Base-by-base conservation (phyloP, 2,888 invertebrate genomes). In the Acronicta alni region DNA sequence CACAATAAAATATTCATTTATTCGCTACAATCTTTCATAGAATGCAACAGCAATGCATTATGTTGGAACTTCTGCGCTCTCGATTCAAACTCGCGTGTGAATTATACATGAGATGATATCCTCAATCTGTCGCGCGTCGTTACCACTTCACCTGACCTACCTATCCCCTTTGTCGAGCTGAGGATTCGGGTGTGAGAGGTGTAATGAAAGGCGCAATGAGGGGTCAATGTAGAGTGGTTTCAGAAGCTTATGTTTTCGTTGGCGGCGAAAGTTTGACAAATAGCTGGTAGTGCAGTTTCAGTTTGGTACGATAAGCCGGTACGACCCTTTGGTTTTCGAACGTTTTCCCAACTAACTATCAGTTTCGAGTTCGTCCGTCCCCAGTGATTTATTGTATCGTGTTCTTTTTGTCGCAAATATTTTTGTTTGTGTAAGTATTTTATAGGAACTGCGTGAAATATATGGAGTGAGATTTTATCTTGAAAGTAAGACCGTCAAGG, bases 81-180 rank as follows among this genome's bases (percentile, higher is more conserved):
- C 81, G 87, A 87, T 88, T 82, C 85, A 82, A 87, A 86, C 84
- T 85, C 82, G 80, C 81, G 82, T 78, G 83, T 92, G 91, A 91
- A 92, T 91, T 90, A 92, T 81, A 90, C 90, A 92, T 92, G 90
- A 90, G 90, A 82, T 80, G 87, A 89, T 89, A 87, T 84, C 88
- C 87, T 84, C 90, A 90, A 91, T 91, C 89, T 90, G 90, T 88
- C 86, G 85, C 79, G 55, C 73, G 67, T 67, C 67, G 79, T 72
- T 60, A 60, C 90, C 89, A 85, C 62, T 79, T 83, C 64, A 52
- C 35, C 23, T 71, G 88, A 81, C 9, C 86, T 75, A n/a, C 68
- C 47, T n/a, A 30, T 15, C 39, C 15, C 10, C 23, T 58, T 38
- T 41, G 44, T 53, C 52, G 17, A 30, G 12, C 12, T 5, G 12